Percentiles rank a stretch among this genome's conserved stretches.
Evolutionary conservation across 2,113 vertebrate genomes (phyloP).

Genomic region (Cyanoramphus novaezelandiae): DNA sequence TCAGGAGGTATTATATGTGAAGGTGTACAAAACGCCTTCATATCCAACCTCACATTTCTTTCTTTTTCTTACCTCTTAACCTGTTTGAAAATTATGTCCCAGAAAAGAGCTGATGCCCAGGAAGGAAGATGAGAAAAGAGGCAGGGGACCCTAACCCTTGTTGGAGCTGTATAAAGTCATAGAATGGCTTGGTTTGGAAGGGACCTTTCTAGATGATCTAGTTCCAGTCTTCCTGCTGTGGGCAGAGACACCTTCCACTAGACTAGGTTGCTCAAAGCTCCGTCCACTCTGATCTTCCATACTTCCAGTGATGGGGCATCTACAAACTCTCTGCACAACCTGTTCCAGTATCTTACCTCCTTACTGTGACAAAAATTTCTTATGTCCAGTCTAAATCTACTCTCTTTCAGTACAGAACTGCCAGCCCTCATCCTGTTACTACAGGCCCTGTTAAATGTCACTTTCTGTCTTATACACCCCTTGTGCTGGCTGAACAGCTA

Average conservation of each 20-base stretch:
- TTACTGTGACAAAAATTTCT: background rate
- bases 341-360: background rate
- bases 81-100: background rate
- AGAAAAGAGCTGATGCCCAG: background rate
- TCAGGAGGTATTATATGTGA: background rate
- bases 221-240: background rate
- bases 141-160: background rate
- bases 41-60: background rate
- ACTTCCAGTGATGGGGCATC: background rate
- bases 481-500: background rate
- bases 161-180: background rate
- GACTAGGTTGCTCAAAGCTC: background rate
- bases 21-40: background rate
- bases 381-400: background rate
- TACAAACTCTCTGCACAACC: background rate
- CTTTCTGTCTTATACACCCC: rapidly evolving
- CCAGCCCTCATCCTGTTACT: background rate
- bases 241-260: background rate
- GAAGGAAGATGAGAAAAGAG: background rate
- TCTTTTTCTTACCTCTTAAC: background rate
- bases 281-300: background rate
- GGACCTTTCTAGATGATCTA: background rate
- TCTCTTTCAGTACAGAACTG: background rate
- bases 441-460: background rate
- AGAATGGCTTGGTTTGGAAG: background rate